Conservation (phyloP, 2,113 vertebrate species). For the Festucalex cinctus region DNA sequence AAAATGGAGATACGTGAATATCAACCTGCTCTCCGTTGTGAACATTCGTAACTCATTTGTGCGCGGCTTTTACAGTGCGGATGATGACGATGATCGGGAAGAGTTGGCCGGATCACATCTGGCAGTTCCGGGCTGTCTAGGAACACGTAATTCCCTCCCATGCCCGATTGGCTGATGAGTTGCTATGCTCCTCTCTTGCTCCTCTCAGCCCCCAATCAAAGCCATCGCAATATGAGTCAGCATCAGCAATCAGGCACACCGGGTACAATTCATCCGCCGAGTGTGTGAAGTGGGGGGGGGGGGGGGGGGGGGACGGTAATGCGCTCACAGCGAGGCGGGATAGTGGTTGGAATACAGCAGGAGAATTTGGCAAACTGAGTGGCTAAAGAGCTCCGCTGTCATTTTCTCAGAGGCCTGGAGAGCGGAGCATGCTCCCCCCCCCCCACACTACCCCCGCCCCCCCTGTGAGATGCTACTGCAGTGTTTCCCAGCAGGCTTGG, state of each 20-base stretch:
- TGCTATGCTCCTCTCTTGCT: conserved; percentile 62
- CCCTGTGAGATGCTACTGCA: conserved; percentile 65
- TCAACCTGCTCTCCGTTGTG: conserved; percentile 36
- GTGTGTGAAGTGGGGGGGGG: background rate
- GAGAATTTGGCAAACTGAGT: conserved; percentile 31
- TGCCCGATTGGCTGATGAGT: conserved; percentile 67
- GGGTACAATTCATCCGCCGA: conserved; percentile 10
- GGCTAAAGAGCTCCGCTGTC: conserved; percentile 49
- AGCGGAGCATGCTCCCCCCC: conserved; percentile 53
- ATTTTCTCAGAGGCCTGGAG: conserved; percentile 57
- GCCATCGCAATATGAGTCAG: conserved; percentile 52
- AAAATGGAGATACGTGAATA: conserved; percentile 15
- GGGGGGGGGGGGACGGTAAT: conserved; percentile 9
- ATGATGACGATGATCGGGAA: conserved; percentile 29
- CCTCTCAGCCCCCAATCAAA: conserved; percentile 46
- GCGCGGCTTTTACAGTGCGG: conserved; percentile 16
- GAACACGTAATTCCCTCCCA: conserved; percentile 45
- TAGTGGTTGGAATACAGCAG: conserved; percentile 27
- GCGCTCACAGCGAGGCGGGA: conserved; percentile 3
- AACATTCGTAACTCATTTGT: background rate
- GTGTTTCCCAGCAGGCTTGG: conserved; percentile 69
- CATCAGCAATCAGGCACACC: conserved; percentile 28
- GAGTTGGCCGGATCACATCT: conserved; percentile 42
- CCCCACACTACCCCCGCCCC: conserved; percentile 18
- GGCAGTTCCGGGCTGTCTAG: conserved; percentile 13